Percentiles rank a stretch among this genome's conserved stretches.
These are phyloP conservation scores for Prolemur simus DNA, from an alignment of 2,113 vertebrate species.

Conservation along the genomic window DNA sequence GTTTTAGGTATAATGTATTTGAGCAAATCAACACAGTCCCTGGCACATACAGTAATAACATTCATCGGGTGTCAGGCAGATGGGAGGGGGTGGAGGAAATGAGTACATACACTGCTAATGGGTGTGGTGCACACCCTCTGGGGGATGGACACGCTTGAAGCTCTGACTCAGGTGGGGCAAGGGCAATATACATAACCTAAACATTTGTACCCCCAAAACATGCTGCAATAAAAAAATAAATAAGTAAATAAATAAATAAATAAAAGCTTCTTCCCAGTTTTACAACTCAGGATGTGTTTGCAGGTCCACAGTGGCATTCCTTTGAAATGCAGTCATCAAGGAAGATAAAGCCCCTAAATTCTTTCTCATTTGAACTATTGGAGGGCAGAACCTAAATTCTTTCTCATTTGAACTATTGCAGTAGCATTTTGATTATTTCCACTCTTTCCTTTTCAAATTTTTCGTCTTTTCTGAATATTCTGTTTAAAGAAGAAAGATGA, in stretches of 20 bases:
- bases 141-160: too few species aligned
- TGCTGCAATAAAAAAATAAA: too few species aligned
- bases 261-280: conserved; percentile 19
- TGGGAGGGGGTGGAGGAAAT: too few species aligned
- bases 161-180: too few species aligned
- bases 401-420: background rate
- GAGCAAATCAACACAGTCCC: background rate
- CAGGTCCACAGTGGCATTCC: background rate
- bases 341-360: background rate
- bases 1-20: background rate
- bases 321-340: background rate
- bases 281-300: background rate
- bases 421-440: background rate
- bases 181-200: too few species aligned
- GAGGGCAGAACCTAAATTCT: background rate
- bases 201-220: too few species aligned
- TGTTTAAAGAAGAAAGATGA: background rate
- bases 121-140: too few species aligned
- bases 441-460: background rate
- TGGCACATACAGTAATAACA: background rate
- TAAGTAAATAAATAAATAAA: too few species aligned
- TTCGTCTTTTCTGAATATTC: background rate
- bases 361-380: background rate
- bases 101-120: too few species aligned
- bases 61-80: too few species aligned